A percentile compares a stretch with the other conserved stretches of the same genome.
Evolutionary conservation across 1,140 invertebrate genomes (phyloP).

Genomic region (Hyles euphorbiae): DNA sequence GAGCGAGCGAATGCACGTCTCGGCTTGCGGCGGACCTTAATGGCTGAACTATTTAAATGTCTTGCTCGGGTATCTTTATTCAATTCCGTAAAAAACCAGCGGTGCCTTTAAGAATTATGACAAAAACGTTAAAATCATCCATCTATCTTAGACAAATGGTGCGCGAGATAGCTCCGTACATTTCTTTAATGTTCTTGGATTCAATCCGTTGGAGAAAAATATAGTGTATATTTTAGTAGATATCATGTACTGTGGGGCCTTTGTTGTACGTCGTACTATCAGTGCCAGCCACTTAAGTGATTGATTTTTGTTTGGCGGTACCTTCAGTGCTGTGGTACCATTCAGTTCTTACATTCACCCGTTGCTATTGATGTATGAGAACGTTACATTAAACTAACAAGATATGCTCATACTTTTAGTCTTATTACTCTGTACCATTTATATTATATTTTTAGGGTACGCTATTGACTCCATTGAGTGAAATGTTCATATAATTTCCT

Average conservation of each 20-base stretch:
- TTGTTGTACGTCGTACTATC: conserved; percentile 50
- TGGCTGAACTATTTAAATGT: conserved; percentile 58
- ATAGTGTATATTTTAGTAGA: too few relatives aligned
- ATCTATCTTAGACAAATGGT: background rate
- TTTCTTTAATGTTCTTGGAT: too few relatives aligned
- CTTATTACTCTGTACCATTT: too few relatives aligned
- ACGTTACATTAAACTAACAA: too few relatives aligned
- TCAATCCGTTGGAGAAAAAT: too few relatives aligned
- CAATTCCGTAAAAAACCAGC: conserved; percentile 34
- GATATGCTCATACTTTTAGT: too few relatives aligned
- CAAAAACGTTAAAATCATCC: conserved; percentile 14
- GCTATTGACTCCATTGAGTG: too few relatives aligned
- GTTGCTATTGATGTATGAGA: too few relatives aligned
- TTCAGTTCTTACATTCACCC: conserved; percentile 33
- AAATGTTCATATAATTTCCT: too few relatives aligned
- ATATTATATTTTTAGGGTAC: too few relatives aligned
- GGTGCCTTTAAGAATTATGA: conserved; percentile 23
- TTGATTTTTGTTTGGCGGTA: conserved; percentile 58
- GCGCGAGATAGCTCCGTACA: too few relatives aligned
- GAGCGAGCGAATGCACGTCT: conserved; percentile 31
- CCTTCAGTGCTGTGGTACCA: conserved; percentile 48
- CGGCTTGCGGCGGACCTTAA: conserved; percentile 31
- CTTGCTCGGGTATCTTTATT: conserved; percentile 48
- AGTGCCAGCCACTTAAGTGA: conserved; percentile 63
- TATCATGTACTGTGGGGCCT: conserved; percentile 2